Base-by-base conservation (phyloP, 1,140 invertebrate genomes). In the Diorhabda sublineata region DNA sequence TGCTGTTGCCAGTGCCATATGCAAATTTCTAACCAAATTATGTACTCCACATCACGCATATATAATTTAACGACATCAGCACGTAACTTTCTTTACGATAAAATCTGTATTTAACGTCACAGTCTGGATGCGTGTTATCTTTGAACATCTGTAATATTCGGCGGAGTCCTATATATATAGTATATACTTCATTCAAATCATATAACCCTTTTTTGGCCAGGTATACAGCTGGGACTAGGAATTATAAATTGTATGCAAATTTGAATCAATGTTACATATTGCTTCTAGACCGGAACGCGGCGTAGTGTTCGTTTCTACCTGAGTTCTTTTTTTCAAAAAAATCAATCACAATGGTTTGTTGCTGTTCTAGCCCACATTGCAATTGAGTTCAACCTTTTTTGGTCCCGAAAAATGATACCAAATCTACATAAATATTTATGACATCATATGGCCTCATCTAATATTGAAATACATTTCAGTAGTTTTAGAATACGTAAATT, bases 101-200 rank as follows among this genome's bases (percentile, higher is more conserved):
- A 52, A n/a, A 6, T n/a, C 2, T 52, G 47, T 52, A 9, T 8
- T 3, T 52, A 8, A 52, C 47, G 6, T 52, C 47, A 52, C 47
- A 52, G 47, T 52, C 47, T 52, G 47, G 2, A 52, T 3, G 3
- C 47, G n/a, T 52, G 47, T 52, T 52, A 52, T 52, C 47, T 52
- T 52, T 52, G 47, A 52, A 52, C 47, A 52, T 52, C 47, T 52
- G 47, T 52, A 52, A 52, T 52, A 52, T 52, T 52, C 47, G 47
- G 47, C 47, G 47, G 47, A 52, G 47, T 52, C 47, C 47, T 52
- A 26, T 26, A 26, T 26, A 26, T 26, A 26, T 26, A 26, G 47
- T 52, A 52, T 52, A 52, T 52, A 52, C 47, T 52, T 52, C 47
- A 52, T 52, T 52, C 47, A 52, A 52, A 52, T 52, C 47, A 52